Conservation (phyloP, 2,113 vertebrate genomes). For the Zosterops borbonicus region DNA sequence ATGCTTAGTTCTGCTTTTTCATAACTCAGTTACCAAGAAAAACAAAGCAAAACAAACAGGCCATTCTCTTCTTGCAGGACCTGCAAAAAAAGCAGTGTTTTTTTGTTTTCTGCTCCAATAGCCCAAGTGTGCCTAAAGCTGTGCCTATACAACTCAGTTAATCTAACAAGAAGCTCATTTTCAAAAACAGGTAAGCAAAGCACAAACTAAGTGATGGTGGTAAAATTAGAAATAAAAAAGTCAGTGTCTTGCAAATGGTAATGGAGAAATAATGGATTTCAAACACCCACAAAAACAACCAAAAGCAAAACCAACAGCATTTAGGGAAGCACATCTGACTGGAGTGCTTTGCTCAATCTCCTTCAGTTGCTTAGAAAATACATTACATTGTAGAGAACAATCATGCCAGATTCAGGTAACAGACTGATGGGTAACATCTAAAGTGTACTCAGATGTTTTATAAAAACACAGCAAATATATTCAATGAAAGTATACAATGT, state of each 20-base stretch:
- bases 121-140: constrained; percentile 1
- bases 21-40: constrained; percentile 45
- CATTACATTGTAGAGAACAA: neutral
- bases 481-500: neutral
- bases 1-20: constrained; percentile 27
- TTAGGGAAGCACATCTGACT: neutral
- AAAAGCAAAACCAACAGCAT: neutral
- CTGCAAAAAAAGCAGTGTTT: neutral
- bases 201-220: neutral
- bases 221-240: neutral
- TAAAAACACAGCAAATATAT: neutral
- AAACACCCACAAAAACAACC: neutral
- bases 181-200: constrained; percentile 14
- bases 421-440: neutral
- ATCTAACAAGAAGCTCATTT: neutral
- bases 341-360: neutral
- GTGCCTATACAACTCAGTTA: neutral
- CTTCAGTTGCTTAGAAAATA: neutral
- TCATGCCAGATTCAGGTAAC: neutral
- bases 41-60: constrained; percentile 31
- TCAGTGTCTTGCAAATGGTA: neutral
- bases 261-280: neutral
- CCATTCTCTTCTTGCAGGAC: constrained; percentile 2
- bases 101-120: constrained; percentile 33
- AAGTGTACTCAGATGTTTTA: neutral